A percentile compares a stretch with the other conserved stretches of the same genome.
These are phyloP conservation scores for Poecilia picta DNA, from an alignment of 2,797 vertebrate genomes.

Conservation along the genomic window DNA sequence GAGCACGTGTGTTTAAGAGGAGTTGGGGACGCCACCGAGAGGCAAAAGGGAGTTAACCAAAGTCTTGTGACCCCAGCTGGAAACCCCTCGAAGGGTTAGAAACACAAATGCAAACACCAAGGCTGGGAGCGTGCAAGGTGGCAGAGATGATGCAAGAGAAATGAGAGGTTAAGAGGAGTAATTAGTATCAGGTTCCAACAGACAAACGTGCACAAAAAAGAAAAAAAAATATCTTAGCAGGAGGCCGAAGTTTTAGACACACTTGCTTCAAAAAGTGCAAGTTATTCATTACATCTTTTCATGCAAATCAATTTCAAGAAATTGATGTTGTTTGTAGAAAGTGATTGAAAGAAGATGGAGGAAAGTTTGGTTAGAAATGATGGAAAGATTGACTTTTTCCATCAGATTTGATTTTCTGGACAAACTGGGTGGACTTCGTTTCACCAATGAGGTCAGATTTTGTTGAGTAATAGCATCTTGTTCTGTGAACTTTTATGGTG, in stretches of 20 bases:
- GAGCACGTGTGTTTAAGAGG: constrained; percentile 56
- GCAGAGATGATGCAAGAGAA: constrained; percentile 54
- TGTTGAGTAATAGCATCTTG: background rate
- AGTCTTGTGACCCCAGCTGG: constrained; percentile 65
- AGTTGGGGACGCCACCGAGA: constrained; percentile 64
- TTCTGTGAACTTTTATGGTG: background rate
- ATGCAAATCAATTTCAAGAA: background rate
- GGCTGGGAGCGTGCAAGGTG: constrained; percentile 68
- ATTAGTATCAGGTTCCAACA: constrained; percentile 66
- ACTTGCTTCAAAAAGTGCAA: constrained; percentile 22
- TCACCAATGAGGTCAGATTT: background rate
- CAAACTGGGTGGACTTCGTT: background rate
- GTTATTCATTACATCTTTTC: background rate
- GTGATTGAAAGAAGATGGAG: background rate
- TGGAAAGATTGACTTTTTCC: background rate
- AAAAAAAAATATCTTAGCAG: constrained; percentile 14
- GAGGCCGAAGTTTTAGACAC: constrained; percentile 22
- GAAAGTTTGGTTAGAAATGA: background rate
- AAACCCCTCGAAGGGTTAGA: constrained; percentile 65
- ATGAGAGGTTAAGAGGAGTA: constrained; percentile 52
- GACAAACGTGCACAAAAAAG: constrained; percentile 9
- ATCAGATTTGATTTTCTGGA: background rate
- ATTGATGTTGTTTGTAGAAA: background rate
- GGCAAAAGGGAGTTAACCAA: constrained; percentile 69
- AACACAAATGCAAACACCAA: constrained; percentile 59